Conservation (phyloP, 1,140 invertebrate genomes). For the Hyles vespertilio region DNA sequence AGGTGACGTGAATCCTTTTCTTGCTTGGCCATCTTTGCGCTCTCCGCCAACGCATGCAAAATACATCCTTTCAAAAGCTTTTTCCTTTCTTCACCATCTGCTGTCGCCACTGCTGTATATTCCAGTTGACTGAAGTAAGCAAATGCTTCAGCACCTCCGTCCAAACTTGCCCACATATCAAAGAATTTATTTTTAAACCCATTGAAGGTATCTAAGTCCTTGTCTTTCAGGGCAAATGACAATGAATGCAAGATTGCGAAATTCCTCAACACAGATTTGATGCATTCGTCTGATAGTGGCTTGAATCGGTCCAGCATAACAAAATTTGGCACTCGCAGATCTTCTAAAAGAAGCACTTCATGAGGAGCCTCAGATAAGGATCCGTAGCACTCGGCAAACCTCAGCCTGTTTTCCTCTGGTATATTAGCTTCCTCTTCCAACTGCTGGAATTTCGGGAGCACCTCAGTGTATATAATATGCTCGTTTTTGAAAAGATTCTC, state of each 20-base stretch:
- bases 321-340: slow-evolving; percentile 65
- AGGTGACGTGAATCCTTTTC: slow-evolving; percentile 34
- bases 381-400: slow-evolving; percentile 52
- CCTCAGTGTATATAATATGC: slow-evolving; percentile 39
- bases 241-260: slow-evolving; percentile 75
- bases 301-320: slow-evolving; percentile 59
- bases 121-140: background rate
- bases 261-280: slow-evolving; percentile 56
- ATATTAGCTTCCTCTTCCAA: slow-evolving; percentile 37
- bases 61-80: slow-evolving; percentile 7
- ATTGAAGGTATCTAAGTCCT: slow-evolving; percentile 37
- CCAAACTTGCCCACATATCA: background rate
- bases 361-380: slow-evolving; percentile 41
- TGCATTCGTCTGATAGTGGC: slow-evolving; percentile 60
- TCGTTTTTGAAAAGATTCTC: slow-evolving; percentile 31
- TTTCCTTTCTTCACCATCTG: slow-evolving; percentile 13
- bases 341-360: slow-evolving; percentile 75
- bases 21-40: slow-evolving; percentile 8
- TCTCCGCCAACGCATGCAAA: background rate
- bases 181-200: slow-evolving; percentile 12
- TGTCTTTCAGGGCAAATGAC: slow-evolving; percentile 63
- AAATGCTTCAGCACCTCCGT: background rate
- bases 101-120: slow-evolving; percentile 1
- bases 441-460: slow-evolving; percentile 39
- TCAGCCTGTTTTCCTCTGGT: slow-evolving; percentile 28